These are phyloP conservation scores for Bettongia penicillata DNA, from an alignment of 2,113 vertebrate species.

Conservation along the genomic window DNA sequence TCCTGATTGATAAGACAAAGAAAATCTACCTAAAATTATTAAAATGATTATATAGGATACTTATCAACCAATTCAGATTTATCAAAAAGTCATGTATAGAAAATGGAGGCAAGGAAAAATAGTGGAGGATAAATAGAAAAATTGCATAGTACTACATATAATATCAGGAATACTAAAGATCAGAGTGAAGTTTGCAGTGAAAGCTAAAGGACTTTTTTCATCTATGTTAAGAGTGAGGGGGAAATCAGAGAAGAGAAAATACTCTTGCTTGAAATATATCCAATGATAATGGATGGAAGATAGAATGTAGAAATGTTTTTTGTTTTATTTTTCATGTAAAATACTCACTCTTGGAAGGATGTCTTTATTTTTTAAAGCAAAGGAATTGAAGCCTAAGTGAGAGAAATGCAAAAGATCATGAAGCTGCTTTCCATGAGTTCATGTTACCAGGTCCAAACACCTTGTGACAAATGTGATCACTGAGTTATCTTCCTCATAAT, in stretches of 20 bases:
- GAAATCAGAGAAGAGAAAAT: not conserved
- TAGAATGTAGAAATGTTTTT: not conserved
- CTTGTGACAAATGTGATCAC: not conserved
- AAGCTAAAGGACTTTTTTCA: not conserved
- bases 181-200: not conserved
- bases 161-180: not conserved
- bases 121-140: not conserved
- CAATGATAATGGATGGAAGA: not conserved
- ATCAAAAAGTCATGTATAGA: not conserved
- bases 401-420: not conserved
- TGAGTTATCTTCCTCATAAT: not conserved
- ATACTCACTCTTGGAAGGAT: not conserved
- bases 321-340: not conserved
- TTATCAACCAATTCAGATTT: not conserved
- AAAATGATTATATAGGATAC: not conserved
- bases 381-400: not conserved
- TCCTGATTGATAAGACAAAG: not conserved
- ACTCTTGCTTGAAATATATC: not conserved
- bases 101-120: not conserved
- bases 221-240: not conserved
- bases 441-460: not conserved
- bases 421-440: not conserved
- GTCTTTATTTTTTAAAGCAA: not conserved
- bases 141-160: not conserved
- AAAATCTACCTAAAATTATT: not conserved